phyloP scores from a whole-genome alignment of 1,140 invertebrate genomes.

The Meteorus sp. region DNA sequence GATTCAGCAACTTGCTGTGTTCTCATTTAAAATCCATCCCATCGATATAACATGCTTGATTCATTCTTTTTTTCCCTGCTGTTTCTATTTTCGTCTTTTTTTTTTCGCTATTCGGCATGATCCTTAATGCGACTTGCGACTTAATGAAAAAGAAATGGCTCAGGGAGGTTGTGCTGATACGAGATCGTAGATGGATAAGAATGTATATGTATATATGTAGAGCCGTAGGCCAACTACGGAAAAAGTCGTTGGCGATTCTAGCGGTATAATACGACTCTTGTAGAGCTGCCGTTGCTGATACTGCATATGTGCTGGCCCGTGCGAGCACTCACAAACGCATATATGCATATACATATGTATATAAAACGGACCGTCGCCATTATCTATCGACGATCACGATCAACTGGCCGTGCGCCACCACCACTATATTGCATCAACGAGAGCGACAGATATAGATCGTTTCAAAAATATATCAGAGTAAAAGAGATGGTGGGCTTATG shows the following conservation, averaged over 20 bases:
- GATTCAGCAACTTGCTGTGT: too few species aligned
- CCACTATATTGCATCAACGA: too few species aligned
- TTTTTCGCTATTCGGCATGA: not conserved
- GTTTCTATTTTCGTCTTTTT: not conserved
- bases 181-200: slow-evolving; percentile 35
- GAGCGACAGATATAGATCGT: slow-evolving; percentile 26
- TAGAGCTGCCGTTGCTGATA: slow-evolving; percentile 34
- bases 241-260: slow-evolving; percentile 36
- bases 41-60: too few species aligned
- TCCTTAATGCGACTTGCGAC: not conserved
- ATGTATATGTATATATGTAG: too few species aligned
- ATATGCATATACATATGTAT: too few species aligned
- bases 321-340: too few species aligned
- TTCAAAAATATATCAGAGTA: not conserved
- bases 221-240: slow-evolving; percentile 28
- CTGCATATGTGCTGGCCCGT: slow-evolving; percentile 7
- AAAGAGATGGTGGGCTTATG: too few species aligned
- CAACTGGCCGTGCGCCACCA: slow-evolving; percentile 18
- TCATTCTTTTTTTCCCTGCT: too few species aligned
- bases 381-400: slow-evolving; percentile 43
- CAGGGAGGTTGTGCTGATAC: slow-evolving; percentile 20
- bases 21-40: too few species aligned
- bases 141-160: slow-evolving; percentile 24
- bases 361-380: slow-evolving; percentile 31
- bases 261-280: slow-evolving; percentile 1